phyloP scores from a whole-genome alignment of 2,113 vertebrate genomes.

The Gracilinanus agilis region DNA sequence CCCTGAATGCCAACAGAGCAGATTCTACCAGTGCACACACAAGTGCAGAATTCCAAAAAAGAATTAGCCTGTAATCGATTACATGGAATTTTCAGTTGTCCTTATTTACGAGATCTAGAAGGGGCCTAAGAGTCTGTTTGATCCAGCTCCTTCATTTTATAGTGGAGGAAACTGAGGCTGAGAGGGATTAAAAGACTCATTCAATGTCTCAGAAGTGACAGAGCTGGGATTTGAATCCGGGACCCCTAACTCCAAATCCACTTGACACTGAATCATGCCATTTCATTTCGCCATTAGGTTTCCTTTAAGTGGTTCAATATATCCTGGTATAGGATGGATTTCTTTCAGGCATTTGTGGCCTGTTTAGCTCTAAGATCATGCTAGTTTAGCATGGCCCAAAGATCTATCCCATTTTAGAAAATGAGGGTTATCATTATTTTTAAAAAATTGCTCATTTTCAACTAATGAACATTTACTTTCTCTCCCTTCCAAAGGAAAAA shows the following conservation, averaged over 20 bases:
- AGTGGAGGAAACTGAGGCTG: neutral
- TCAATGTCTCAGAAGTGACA: neutral
- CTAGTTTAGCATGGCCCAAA: slow-evolving; percentile 4
- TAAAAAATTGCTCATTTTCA: slow-evolving; percentile 17
- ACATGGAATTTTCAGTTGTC: slow-evolving; percentile 26
- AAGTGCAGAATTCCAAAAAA: slow-evolving; percentile 49
- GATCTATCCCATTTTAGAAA: slow-evolving; percentile 8
- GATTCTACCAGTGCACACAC: slow-evolving; percentile 31
- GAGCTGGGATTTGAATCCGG: neutral
- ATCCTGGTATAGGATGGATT: neutral
- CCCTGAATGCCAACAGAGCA: slow-evolving; percentile 30
- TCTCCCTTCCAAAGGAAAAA: neutral
- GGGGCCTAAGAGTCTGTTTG: neutral
- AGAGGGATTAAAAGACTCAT: neutral
- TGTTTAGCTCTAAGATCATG: neutral
- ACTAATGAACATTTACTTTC: neutral
- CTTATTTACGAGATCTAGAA: slow-evolving; percentile 30
- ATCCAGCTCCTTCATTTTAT: neutral
- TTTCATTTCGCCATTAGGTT: slow-evolving; percentile 16
- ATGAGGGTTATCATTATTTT: slow-evolving; percentile 27
- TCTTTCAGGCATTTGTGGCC: neutral
- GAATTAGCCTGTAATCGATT: slow-evolving; percentile 55
- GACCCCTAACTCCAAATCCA: neutral
- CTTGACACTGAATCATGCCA: neutral
- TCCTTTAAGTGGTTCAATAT: slow-evolving; percentile 21